Evolutionary conservation across 2,113 vertebrate species (phyloP).

Genomic region (Geococcyx californianus): DNA sequence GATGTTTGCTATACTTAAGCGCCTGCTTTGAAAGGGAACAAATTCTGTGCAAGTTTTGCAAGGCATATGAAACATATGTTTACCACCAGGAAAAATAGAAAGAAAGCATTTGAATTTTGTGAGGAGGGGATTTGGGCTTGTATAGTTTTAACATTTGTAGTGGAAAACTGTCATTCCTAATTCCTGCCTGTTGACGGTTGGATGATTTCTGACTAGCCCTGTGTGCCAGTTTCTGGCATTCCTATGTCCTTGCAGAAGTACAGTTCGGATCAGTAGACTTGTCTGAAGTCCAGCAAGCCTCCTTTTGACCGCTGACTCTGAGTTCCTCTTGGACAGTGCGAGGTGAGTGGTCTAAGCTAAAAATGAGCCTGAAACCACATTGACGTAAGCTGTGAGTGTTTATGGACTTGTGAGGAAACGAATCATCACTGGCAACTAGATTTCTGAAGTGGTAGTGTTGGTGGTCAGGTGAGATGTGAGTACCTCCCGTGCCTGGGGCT

Average conservation of each 20-base stretch:
- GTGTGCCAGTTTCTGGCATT: background rate
- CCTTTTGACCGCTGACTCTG: background rate
- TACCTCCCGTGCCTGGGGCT: background rate
- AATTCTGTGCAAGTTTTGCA: background rate
- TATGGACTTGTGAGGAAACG: constrained; percentile 1
- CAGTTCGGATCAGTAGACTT: background rate
- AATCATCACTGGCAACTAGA: background rate
- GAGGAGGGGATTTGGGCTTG: constrained; percentile 25
- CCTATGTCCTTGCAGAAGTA: background rate
- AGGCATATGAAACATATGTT: constrained; percentile 3
- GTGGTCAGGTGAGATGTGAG: background rate
- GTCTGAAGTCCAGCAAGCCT: background rate
- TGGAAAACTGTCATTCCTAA: constrained; percentile 4
- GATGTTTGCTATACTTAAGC: background rate
- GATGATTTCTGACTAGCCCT: background rate
- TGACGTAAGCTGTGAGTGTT: constrained; percentile 27
- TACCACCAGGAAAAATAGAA: constrained; percentile 28
- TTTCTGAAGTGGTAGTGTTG: background rate
- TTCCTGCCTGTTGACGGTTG: background rate
- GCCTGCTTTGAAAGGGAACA: background rate
- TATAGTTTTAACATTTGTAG: constrained; percentile 14
- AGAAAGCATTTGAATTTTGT: background rate
- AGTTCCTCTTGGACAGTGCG: background rate
- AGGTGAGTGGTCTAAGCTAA: constrained; percentile 8
- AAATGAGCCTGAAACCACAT: background rate